Percentiles rank a stretch among this genome's conserved stretches.
Evolutionary conservation across 2,113 vertebrate genomes (phyloP).

Genomic region (Paracanthobrama guichenoti): DNA sequence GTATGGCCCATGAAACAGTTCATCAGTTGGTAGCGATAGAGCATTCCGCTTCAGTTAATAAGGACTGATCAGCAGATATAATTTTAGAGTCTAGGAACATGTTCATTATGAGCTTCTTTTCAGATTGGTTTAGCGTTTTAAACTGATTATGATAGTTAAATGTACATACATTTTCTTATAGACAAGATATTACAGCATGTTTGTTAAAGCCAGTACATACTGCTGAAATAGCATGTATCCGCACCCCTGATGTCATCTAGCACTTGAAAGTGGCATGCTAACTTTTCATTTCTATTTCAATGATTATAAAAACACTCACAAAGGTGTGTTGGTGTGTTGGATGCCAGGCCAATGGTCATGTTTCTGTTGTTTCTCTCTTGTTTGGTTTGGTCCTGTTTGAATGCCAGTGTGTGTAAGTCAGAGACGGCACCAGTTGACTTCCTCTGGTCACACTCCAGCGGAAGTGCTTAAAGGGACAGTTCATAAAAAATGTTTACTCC

Average conservation of each 20-base stretch:
- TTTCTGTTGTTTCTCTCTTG: conserved; percentile 87
- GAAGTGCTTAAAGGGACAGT: conserved; percentile 63
- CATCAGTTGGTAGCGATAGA: not conserved
- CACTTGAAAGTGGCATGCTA: not conserved
- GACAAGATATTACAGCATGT: not conserved
- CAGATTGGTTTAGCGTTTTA: not conserved
- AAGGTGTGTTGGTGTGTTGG: conserved; percentile 5
- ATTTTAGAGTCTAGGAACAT: not conserved
- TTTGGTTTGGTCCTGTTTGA: conserved; percentile 86
- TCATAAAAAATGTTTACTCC: not conserved
- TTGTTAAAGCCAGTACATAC: not conserved
- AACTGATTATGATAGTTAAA: not conserved
- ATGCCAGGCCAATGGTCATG: conserved; percentile 67
- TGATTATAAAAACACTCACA: not conserved
- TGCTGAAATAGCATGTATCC: not conserved
- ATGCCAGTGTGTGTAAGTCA: conserved; percentile 87
- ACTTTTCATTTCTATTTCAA: not conserved
- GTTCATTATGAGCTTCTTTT: not conserved
- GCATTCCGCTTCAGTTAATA: conserved; percentile 1
- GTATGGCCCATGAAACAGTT: not conserved
- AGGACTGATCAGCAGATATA: not conserved
- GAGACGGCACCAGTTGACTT: conserved; percentile 85
- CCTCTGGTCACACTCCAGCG: conserved; percentile 84
- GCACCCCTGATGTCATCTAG: not conserved
- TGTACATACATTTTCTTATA: not conserved